Conservation (phyloP, 1,140 invertebrate genomes). For the Heterodera schachtii region DNA sequence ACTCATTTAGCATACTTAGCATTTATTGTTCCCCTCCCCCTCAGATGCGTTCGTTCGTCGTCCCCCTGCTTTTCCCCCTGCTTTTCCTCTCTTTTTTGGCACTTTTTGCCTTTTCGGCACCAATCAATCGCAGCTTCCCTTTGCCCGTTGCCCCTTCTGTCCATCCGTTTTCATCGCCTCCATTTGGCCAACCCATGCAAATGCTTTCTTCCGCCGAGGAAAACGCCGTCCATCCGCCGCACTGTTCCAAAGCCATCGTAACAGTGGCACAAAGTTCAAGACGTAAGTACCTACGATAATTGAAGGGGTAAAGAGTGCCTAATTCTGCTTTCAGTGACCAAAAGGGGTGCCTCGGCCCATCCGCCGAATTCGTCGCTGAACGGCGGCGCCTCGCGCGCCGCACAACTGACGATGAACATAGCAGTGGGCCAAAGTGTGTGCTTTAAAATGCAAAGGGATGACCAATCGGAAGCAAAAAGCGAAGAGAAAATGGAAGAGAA, state of each 20-base stretch:
- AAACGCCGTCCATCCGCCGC: slow-evolving; percentile 32
- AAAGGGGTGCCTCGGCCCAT: slow-evolving; percentile 10
- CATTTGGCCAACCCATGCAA: neutral
- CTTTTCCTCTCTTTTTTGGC: neutral
- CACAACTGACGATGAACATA: slow-evolving; percentile 34
- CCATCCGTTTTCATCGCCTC: neutral
- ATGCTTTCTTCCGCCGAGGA: neutral
- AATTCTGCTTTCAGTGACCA: slow-evolving; percentile 25
- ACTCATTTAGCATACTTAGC: too few species aligned
- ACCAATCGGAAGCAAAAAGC: neutral
- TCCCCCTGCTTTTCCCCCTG: neutral
- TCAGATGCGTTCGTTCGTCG: neutral
- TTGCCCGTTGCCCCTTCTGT: neutral
- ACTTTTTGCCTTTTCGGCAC: neutral
- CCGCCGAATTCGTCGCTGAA: neutral
- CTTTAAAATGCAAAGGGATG: slow-evolving; percentile 25
- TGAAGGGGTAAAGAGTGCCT: neutral
- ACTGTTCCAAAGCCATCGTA: slow-evolving; percentile 49
- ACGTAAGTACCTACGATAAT: slow-evolving; percentile 19
- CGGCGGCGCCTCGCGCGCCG: neutral
- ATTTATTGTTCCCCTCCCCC: too few species aligned
- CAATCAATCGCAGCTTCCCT: neutral
- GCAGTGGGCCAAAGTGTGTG: slow-evolving; percentile 50
- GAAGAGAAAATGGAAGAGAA: slow-evolving; percentile 20
- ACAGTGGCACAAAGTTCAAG: slow-evolving; percentile 38